phyloP scores from a whole-genome alignment of 2,113 vertebrate genomes.

The Cyanoramphus novaezelandiae region DNA sequence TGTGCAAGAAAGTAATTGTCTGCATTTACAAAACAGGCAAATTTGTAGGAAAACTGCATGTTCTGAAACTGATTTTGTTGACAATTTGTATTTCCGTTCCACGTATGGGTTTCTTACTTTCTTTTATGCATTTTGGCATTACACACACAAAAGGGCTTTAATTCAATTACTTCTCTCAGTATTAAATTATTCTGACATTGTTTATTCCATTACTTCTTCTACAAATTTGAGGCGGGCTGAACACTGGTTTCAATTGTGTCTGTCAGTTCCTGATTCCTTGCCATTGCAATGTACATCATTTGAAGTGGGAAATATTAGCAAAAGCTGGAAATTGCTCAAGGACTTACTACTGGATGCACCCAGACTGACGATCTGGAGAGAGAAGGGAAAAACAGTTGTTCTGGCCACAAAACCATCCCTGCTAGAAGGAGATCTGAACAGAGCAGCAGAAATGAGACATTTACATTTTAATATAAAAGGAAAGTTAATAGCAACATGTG shows the following conservation, averaged over 20 bases:
- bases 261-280: conserved; percentile 63
- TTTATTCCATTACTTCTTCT: conserved; percentile 69
- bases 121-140: conserved; percentile 68
- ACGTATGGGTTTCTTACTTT: conserved; percentile 62
- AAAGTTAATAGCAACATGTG: background rate
- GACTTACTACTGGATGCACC: conserved; percentile 56
- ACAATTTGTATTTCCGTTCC: conserved; percentile 59
- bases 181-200: conserved; percentile 74
- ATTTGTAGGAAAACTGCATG: conserved; percentile 24
- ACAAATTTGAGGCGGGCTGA: conserved; percentile 59
- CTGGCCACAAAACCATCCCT: background rate
- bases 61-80: conserved; percentile 61
- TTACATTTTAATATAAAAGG: background rate
- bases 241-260: conserved; percentile 65
- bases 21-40: background rate
- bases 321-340: conserved; percentile 58
- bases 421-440: background rate
- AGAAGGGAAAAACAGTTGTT: background rate
- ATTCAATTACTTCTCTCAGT: conserved; percentile 64
- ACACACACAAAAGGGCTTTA: conserved; percentile 66
- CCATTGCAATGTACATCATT: conserved; percentile 58
- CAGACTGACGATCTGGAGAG: background rate
- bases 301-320: conserved; percentile 68
- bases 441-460: background rate
- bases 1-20: conserved; percentile 29